Base-by-base conservation (phyloP, 2,888 invertebrate genomes). In the Ornithoptera alexandrae region DNA sequence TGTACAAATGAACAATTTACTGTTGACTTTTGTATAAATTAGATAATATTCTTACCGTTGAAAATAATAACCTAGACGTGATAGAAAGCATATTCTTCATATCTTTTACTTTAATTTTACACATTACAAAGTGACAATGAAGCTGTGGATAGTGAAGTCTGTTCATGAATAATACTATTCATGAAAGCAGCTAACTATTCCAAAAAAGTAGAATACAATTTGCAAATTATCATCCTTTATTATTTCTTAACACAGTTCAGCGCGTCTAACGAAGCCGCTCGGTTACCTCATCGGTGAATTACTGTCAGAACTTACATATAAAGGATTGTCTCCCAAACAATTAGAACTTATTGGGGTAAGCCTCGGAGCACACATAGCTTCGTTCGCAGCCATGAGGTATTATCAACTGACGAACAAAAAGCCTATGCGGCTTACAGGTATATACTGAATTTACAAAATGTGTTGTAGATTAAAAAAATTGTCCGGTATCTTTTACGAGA, bases 361-460 rank as follows among this genome's bases (percentile, higher is more conserved):
- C 63, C 75, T 92, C 22, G 92, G 91, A n/a, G 89, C 90, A 0
- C 90, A 91, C 72, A 86, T 90, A 36, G 86, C 87, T 0, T 84
- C 85, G 24, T 83, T 79, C 71, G 90, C 90, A 0, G 79, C 90
- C 0, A 81, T 78, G 22, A 82, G 77, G 59, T 90, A 85, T 68
- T 73, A 74, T 1, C 73, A 84, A 53, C 73, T 89, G 17, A 89
- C 88, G 2, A 84, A 88, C 0, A 75, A 74, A 30, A 83, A 83
- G 72, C 88, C 88, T 2, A 77, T 81, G 12, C 80, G 88, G 65
- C 69, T 89, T 18, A 82, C 86, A 66, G 88, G 88, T 88, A 20
- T 50, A 17, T 15, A 50, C 3, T 12, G 1, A 15, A 15, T 18
- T 50, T 18, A 18, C 12, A 39, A 39, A 39, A 39, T 10, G 1